A percentile compares a stretch with the other conserved stretches of the same genome.
Evolutionary conservation across 37 sponge, comb jelly and placozoan genomes (phyloP).

Genomic region (Oopsacas minuta): DNA sequence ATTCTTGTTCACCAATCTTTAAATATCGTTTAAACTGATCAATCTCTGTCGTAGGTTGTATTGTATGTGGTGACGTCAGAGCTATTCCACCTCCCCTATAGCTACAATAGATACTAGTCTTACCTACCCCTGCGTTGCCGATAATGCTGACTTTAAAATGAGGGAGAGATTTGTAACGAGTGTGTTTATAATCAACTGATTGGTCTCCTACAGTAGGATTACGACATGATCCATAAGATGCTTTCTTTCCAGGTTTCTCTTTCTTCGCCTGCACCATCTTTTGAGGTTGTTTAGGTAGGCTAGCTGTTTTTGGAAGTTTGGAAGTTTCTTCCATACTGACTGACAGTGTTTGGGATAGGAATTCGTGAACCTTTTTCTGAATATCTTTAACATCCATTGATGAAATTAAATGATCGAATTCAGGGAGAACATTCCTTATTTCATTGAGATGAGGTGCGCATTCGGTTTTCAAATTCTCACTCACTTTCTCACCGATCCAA

Average conservation of each 20-base stretch:
- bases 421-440: background rate
- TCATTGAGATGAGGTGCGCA: slow-evolving; percentile 2
- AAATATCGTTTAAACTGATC: background rate
- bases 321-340: background rate
- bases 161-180: background rate
- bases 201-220: background rate
- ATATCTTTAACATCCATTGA: background rate
- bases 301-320: background rate
- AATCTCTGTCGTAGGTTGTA: background rate
- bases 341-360: background rate
- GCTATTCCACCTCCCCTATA: background rate
- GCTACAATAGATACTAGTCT: background rate
- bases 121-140: background rate
- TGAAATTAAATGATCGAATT: background rate
- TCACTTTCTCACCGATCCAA: slow-evolving; percentile 1
- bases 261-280: too few relatives aligned
- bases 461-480: background rate
- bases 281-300: background rate
- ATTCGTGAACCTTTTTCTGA: background rate
- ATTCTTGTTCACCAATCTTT: background rate
- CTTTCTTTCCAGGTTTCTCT: background rate
- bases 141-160: background rate
- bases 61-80: background rate
- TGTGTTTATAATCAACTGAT: background rate
- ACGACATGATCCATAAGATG: background rate